These are phyloP conservation scores for Sussaba pulchella DNA, from an alignment of 2,888 invertebrate species.

Conservation along the genomic window DNA sequence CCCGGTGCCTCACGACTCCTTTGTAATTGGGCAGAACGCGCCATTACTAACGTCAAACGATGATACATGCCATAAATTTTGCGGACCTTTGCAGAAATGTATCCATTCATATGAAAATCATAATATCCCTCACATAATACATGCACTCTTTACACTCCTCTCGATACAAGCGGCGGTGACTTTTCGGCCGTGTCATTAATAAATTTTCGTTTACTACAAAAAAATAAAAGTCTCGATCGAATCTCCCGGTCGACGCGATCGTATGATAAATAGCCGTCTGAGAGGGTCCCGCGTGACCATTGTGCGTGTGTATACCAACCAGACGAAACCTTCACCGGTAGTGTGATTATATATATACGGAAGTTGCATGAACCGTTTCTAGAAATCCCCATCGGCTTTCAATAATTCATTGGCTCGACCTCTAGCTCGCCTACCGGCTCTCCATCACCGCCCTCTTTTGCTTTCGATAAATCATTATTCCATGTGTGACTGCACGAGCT, in stretches of 20 bases:
- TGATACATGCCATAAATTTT: conserved; percentile 43
- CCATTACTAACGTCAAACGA: conserved; percentile 40
- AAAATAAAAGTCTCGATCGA: conserved; percentile 9
- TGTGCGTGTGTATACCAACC: conserved; percentile 55
- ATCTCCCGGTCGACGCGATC: conserved; percentile 34
- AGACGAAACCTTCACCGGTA: conserved; percentile 42
- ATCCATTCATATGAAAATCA: conserved; percentile 2
- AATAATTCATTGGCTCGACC: conserved; percentile 55
- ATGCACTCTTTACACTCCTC: background rate
- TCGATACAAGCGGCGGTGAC: background rate
- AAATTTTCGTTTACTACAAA: conserved; percentile 29
- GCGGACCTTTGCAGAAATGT: conserved; percentile 42
- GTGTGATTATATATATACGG: conserved; percentile 10
- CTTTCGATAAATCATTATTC: conserved; percentile 54
- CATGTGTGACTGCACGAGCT: conserved; percentile 12
- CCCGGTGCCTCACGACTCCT: conserved; percentile 48
- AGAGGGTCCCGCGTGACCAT: conserved; percentile 38
- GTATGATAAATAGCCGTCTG: conserved; percentile 50
- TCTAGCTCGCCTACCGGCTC: conserved; percentile 23
- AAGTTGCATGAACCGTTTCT: conserved; percentile 24
- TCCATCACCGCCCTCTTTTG: conserved; percentile 34
- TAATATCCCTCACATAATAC: background rate
- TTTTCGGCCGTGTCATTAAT: conserved; percentile 3
- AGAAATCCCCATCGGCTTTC: conserved; percentile 53
- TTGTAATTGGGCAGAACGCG: conserved; percentile 77